Percentiles rank a stretch among this genome's conserved stretches.
Conservation (phyloP, 35 echinoderm and acorn worm species). For the Apostichopus californicus region DNA sequence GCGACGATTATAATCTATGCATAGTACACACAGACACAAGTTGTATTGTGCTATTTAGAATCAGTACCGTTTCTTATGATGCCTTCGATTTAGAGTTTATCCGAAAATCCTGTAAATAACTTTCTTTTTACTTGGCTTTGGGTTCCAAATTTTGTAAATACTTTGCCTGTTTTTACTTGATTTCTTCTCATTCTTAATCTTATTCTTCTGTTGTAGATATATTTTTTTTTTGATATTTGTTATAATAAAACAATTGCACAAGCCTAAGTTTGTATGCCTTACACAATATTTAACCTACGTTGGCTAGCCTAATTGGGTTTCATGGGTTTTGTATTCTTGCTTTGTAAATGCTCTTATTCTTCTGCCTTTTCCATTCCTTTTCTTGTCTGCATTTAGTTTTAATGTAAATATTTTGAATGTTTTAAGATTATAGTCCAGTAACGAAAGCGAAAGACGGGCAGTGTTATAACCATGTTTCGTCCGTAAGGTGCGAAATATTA, state of each 20-base stretch:
- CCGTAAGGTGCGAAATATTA: too few species aligned
- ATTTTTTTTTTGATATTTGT: background rate
- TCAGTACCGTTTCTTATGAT: constrained; percentile 30
- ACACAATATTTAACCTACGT: background rate
- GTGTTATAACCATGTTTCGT: too few species aligned
- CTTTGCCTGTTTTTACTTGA: background rate
- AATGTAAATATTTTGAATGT: background rate
- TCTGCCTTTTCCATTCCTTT: background rate
- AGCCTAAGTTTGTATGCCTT: background rate
- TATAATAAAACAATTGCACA: background rate
- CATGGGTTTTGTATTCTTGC: background rate
- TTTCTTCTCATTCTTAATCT: background rate
- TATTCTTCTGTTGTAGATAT: background rate
- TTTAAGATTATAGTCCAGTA: background rate
- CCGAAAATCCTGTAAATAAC: constrained; percentile 20
- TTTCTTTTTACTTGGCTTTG: constrained; percentile 26
- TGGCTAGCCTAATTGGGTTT: background rate
- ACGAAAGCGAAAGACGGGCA: too few species aligned
- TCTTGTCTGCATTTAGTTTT: background rate
- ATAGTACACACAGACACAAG: background rate
- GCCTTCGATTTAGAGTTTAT: constrained; percentile 44
- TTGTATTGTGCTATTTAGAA: constrained; percentile 37
- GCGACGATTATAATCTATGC: constrained; percentile 36
- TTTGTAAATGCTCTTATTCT: background rate
- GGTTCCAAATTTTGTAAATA: background rate